Evolutionary conservation across 2,113 vertebrate genomes (phyloP).

Genomic region (Xenus cinereus): DNA sequence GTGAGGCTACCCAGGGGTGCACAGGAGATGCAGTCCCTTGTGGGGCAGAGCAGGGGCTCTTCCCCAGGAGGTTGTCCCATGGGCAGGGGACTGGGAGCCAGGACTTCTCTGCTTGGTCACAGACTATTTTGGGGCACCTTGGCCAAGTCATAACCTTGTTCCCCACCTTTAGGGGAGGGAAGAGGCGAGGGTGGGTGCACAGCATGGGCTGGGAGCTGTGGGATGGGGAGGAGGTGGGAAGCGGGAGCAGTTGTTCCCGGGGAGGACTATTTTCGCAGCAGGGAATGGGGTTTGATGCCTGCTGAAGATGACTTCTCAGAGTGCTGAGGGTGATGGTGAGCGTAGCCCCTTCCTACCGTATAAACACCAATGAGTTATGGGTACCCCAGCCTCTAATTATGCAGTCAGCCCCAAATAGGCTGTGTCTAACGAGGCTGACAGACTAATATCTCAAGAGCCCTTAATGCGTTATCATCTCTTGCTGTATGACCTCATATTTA

Average conservation of each 20-base stretch:
- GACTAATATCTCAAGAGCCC: slow-evolving; percentile 76
- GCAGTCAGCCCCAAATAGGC: slow-evolving; percentile 74
- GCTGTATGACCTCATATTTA: slow-evolving; percentile 76
- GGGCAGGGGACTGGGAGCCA: neutral
- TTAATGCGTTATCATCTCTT: slow-evolving; percentile 76
- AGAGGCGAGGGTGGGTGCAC: neutral
- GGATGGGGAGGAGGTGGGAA: neutral
- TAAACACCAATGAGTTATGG: slow-evolving; percentile 72
- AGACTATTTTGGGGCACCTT: neutral
- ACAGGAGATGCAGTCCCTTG: neutral
- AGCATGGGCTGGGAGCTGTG: neutral
- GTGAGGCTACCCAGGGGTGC: neutral
- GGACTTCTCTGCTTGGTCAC: neutral
- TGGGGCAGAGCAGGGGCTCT: neutral
- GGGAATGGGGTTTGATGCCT: neutral
- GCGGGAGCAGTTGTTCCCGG: neutral
- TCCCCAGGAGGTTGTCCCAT: neutral
- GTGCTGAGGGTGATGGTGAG: slow-evolving; percentile 20
- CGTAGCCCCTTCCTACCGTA: slow-evolving; percentile 38
- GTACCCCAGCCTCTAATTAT: slow-evolving; percentile 75
- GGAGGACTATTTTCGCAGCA: neutral
- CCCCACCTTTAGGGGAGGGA: neutral
- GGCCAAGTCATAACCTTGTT: rapidly evolving
- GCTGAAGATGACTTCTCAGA: slow-evolving; percentile 49
- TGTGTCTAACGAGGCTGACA: slow-evolving; percentile 74